Evolutionary conservation across 35 echinoderm and acorn worm genomes (phyloP).

Genomic region (Lytechinus pictus): DNA sequence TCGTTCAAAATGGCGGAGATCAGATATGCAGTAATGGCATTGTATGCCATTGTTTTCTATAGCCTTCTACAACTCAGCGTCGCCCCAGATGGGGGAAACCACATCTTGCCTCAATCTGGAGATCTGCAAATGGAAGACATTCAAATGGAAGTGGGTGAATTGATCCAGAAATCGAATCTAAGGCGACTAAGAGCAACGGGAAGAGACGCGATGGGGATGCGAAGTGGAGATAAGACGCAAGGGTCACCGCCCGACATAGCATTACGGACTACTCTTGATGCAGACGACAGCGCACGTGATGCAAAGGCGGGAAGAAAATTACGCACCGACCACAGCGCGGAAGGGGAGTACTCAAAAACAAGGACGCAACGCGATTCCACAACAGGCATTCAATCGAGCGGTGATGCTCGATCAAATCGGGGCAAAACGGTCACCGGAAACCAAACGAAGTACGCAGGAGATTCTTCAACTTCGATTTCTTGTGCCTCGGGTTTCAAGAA

Average conservation of each 20-base stretch:
- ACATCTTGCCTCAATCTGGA: not conserved
- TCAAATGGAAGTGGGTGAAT: not conserved
- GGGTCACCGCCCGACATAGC: not conserved
- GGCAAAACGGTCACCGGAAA: not conserved
- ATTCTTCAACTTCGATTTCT: conserved; percentile 3
- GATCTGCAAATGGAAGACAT: not conserved
- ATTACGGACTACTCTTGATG: not conserved
- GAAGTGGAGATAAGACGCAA: not conserved
- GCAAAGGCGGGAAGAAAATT: not conserved
- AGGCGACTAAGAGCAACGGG: not conserved
- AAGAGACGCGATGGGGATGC: not conserved
- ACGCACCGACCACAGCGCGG: not conserved
- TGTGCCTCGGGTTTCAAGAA: conserved; percentile 1
- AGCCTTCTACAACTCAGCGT: not conserved
- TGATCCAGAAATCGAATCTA: not conserved
- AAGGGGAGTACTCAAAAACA: not conserved
- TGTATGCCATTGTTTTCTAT: not conserved
- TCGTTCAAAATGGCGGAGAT: not conserved
- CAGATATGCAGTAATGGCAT: not conserved
- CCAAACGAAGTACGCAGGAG: not conserved
- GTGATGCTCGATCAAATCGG: not conserved
- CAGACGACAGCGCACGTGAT: not conserved
- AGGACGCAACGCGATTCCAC: not conserved
- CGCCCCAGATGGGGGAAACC: not conserved
- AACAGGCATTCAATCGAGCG: not conserved